These are phyloP conservation scores for Agrypnia vestita DNA, from an alignment of 1,140 invertebrate genomes.

Conservation along the genomic window DNA sequence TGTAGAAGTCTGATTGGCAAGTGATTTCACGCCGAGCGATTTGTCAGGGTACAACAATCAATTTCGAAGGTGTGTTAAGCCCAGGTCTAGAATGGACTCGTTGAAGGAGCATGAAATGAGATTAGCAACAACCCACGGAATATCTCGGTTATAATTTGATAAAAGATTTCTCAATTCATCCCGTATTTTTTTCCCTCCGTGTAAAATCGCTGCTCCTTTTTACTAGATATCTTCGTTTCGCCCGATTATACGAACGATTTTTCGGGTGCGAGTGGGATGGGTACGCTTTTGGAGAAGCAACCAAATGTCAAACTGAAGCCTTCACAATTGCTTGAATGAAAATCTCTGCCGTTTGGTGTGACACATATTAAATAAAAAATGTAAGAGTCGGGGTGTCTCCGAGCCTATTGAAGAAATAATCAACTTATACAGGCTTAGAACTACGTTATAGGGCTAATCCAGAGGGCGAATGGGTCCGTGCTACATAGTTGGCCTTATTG, in stretches of 20 bases:
- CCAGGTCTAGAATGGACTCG: constrained; percentile 28
- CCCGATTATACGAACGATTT: not conserved
- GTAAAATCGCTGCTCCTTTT: constrained; percentile 39
- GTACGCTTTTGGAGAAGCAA: constrained; percentile 27
- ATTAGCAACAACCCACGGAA: constrained; percentile 42
- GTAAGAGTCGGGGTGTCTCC: constrained; percentile 29
- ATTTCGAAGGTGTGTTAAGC: constrained; percentile 1
- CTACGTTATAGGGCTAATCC: constrained; percentile 59
- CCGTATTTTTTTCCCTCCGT: constrained; percentile 3
- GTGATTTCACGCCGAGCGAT: constrained; percentile 46
- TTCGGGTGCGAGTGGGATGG: constrained; percentile 20
- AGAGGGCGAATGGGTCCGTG: constrained; percentile 34
- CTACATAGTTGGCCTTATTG: constrained; percentile 19
- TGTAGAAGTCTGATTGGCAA: constrained; percentile 43
- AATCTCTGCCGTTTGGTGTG: constrained; percentile 47
- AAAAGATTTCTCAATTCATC: constrained; percentile 22
- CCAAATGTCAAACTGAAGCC: constrained; percentile 53
- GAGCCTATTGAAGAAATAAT: constrained; percentile 51
- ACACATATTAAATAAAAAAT: constrained; percentile 46
- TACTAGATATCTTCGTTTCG: constrained; percentile 18
- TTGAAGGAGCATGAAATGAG: constrained; percentile 55
- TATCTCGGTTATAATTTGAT: constrained; percentile 24
- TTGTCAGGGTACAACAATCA: not conserved
- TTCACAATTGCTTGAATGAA: constrained; percentile 57
- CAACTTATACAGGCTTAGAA: constrained; percentile 56